Conservation (phyloP, 35 echinoderm and acorn worm species). For the Apostichopus parvimensis region DNA sequence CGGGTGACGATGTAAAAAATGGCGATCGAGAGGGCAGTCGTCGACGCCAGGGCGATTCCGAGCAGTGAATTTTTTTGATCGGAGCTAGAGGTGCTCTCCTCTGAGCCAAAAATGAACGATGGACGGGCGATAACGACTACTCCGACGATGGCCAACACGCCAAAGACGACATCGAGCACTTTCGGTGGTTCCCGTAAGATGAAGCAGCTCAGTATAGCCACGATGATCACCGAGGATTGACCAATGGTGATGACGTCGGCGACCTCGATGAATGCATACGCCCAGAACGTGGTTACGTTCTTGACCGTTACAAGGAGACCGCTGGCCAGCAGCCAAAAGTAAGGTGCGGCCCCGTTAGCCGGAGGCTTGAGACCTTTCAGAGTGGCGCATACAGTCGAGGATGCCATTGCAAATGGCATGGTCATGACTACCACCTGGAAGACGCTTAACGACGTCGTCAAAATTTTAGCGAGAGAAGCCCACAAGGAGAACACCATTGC, state of each 20-base stretch:
- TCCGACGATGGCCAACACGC: not conserved
- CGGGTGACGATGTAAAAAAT: not conserved
- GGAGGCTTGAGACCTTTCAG: not conserved
- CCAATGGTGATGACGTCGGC: slow-evolving; percentile 21
- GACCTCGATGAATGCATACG: not conserved
- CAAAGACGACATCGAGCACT: not conserved
- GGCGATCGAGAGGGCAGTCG: not conserved
- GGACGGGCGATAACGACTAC: slow-evolving; percentile 1
- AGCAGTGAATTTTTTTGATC: not conserved
- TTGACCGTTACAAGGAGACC: not conserved
- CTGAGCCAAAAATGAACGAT: not conserved
- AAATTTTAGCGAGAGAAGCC: not conserved
- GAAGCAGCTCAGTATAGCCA: not conserved
- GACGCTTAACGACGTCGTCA: not conserved
- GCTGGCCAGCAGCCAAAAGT: not conserved
- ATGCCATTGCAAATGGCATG: not conserved
- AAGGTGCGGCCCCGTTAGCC: not conserved
- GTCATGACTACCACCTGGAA: not conserved
- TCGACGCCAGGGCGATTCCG: not conserved
- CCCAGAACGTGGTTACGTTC: not conserved
- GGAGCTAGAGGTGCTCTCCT: not conserved
- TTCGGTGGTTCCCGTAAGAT: not conserved
- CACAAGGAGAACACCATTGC: not conserved
- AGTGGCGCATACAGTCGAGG: not conserved
- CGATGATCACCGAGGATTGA: not conserved